phyloP scores from a whole-genome alignment of 2,113 vertebrate species.

The Falcunculus frontatus region DNA sequence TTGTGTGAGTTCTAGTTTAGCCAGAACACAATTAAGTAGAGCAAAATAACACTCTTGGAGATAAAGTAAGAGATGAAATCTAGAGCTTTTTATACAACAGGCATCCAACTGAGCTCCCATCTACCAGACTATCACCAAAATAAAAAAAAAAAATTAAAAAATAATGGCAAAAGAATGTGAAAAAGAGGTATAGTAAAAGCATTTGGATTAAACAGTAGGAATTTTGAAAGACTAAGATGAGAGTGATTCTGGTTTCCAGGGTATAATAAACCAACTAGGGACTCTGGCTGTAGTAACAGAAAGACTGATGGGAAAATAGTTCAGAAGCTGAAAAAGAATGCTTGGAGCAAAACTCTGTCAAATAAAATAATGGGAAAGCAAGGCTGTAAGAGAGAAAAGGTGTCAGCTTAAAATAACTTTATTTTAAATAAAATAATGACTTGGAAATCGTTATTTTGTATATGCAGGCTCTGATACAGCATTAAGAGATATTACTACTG shows the following conservation, averaged over 20 bases:
- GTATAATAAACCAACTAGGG: neutral
- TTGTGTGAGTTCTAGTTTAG: neutral
- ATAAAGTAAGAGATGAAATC: neutral
- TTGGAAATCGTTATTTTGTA: neutral
- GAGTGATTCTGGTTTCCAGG: neutral
- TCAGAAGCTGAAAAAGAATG: neutral
- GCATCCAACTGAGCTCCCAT: neutral
- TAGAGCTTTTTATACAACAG: neutral
- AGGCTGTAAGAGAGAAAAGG: neutral
- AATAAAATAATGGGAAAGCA: neutral
- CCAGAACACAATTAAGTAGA: neutral
- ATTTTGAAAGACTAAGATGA: neutral
- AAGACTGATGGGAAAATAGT: neutral
- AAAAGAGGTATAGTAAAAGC: neutral
- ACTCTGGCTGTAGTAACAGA: neutral
- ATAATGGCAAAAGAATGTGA: neutral
- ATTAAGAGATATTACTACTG: neutral
- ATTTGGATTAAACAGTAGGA: neutral
- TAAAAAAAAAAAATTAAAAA: neutral
- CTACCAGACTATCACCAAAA: neutral
- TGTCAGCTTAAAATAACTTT: neutral
- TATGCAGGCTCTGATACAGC: rapidly evolving
- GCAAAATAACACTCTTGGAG: neutral
- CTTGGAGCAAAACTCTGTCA: neutral
- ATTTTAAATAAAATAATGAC: neutral